Evolutionary conservation across 2,113 vertebrate genomes (phyloP), one percentile per base, ranked within the genome.

Genomic region (Thinocorus orbignyianus): DNA sequence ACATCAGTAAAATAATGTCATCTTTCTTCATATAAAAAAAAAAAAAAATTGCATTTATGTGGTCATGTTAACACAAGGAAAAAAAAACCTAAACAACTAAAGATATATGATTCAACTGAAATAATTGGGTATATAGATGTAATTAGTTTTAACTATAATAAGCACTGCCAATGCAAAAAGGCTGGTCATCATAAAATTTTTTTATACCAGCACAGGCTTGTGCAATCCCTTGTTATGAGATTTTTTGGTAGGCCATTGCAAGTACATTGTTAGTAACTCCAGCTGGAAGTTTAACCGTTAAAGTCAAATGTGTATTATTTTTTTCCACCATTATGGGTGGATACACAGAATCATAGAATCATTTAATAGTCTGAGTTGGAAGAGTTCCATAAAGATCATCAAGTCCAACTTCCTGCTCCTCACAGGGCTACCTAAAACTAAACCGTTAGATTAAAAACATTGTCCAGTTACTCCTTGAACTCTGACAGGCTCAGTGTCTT

Each of bases 391-490:
- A 16, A 33, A 14, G 17, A 41, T 37, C 37, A 52, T 20, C 1
- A 1, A 31, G 15, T 30, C 26, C 6, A 55, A 17, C 3, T 49
- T 10, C 6, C 24, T 70, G 8, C 13, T 77, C 7, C 39, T 62
- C 4, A 1, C 9, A 64, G 57, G 14, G 33, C 20, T 55, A 41
- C 19, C 19, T 41, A 49, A 57, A 4, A 57, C 31, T 78, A 49
- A 76, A 24, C 17, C 17, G 1, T 3, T 16, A n/a, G 39, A 44
- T 35, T 78, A 41, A 54, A 17, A 39, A 6, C 3, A 2, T 55
- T 5, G 0, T 30, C 28, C 39, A 74, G 31, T 60, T 0, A 0
- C 1, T 51, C 12, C 31, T 24, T 33, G 55, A 26, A 20, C 10
- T 52, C 62, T 58, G 35, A 9, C 35, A 42, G 23, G 3, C 22